Conservation (phyloP, 2,113 vertebrate genomes). For the Serilophus lunatus region DNA sequence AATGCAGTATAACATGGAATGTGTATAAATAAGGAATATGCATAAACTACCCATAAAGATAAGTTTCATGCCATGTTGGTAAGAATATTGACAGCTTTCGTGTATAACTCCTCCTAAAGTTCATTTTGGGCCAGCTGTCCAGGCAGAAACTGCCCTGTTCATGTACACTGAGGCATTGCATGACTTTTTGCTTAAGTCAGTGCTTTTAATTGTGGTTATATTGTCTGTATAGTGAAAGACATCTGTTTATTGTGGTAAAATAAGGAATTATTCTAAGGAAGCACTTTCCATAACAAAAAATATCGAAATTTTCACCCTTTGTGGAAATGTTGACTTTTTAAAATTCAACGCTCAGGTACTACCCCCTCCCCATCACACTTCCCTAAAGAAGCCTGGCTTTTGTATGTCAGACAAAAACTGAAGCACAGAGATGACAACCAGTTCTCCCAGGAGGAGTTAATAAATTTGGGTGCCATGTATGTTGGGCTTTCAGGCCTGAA, state of each 20-base stretch:
- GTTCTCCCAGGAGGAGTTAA: background rate
- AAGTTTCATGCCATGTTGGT: background rate
- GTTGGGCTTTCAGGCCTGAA: background rate
- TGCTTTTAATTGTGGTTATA: background rate
- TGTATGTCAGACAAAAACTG: background rate
- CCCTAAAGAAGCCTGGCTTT: background rate
- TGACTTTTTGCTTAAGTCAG: background rate
- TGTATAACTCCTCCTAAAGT: background rate
- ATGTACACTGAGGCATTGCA: background rate
- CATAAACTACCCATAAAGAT: background rate
- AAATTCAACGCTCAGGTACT: background rate
- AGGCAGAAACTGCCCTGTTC: background rate
- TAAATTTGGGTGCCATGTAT: background rate
- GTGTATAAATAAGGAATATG: background rate
- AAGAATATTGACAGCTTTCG: background rate
- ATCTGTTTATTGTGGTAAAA: background rate
- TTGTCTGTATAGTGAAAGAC: background rate
- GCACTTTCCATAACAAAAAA: background rate
- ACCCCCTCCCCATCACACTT: rapidly evolving
- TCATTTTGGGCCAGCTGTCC: background rate
- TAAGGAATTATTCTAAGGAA: background rate
- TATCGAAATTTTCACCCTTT: background rate
- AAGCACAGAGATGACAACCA: background rate
- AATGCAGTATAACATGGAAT: background rate
- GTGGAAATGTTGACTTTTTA: background rate